A percentile compares a stretch with the other conserved stretches of the same genome.
These are phyloP conservation scores for Hipposideros armiger DNA, from an alignment of 2,113 vertebrate species.

Conservation along the genomic window DNA sequence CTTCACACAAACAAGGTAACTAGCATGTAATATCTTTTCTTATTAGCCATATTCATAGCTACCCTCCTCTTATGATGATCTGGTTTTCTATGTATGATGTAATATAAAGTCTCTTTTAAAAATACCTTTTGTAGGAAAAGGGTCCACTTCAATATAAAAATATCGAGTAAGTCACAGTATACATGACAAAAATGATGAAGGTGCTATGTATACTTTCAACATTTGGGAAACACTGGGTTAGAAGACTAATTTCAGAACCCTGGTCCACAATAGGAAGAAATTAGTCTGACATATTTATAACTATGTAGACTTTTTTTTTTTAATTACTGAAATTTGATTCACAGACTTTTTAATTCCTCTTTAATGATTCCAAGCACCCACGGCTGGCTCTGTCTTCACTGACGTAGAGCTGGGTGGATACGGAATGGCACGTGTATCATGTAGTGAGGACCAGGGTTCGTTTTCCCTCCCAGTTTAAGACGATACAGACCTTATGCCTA, in stretches of 20 bases:
- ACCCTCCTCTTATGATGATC: background rate
- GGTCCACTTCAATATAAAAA: background rate
- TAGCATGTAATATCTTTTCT: background rate
- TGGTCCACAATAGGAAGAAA: conserved; percentile 60
- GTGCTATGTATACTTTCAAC: background rate
- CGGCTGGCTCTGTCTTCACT: background rate
- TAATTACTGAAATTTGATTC: background rate
- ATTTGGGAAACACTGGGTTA: conserved; percentile 64
- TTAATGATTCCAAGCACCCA: background rate
- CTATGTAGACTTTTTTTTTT: background rate
- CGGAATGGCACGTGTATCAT: background rate
- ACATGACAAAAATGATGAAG: background rate
- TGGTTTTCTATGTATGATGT: background rate
- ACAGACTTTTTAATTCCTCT: background rate
- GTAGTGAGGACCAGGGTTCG: conserved; percentile 83
- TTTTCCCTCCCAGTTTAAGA: background rate
- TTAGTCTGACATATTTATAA: background rate
- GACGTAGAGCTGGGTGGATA: background rate
- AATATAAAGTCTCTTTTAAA: background rate
- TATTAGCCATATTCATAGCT: background rate
- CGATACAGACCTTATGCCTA: conserved; percentile 93
- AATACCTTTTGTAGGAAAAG: background rate
- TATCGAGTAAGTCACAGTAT: background rate
- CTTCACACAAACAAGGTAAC: background rate
- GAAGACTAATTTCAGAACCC: conserved; percentile 79